These are phyloP conservation scores for Progne subis DNA, from an alignment of 2,113 vertebrate species.

Conservation along the genomic window DNA sequence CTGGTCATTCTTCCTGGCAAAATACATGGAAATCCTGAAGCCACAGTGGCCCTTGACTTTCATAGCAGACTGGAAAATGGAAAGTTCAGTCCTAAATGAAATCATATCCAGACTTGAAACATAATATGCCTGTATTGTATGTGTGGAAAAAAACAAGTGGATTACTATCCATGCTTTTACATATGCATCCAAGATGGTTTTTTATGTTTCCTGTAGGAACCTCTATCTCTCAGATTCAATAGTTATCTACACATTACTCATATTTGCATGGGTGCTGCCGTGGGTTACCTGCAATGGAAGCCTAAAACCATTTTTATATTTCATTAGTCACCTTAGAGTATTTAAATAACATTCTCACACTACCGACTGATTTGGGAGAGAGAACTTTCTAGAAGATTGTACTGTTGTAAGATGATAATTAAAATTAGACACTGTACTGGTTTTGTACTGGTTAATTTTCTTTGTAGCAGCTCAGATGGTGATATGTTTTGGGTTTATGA, in stretches of 20 bases:
- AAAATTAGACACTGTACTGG: neutral
- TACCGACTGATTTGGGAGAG: neutral
- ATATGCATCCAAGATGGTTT: neutral
- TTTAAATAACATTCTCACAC: neutral
- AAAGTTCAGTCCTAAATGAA: neutral
- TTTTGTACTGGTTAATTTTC: neutral
- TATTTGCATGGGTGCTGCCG: neutral
- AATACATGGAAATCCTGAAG: neutral
- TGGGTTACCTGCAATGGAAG: neutral
- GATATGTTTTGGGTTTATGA: neutral
- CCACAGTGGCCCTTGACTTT: neutral
- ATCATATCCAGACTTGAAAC: neutral
- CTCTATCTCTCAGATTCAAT: neutral
- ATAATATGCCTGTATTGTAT: neutral
- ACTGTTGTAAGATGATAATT: neutral
- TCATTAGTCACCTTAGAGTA: neutral
- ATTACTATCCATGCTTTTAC: neutral
- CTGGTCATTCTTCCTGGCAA: neutral
- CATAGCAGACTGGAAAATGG: neutral
- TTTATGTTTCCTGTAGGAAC: neutral
- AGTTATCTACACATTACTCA: neutral
- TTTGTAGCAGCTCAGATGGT: neutral
- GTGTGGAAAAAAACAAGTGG: neutral
- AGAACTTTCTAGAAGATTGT: neutral
- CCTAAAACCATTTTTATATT: neutral